phyloP scores from a whole-genome alignment of 1,140 invertebrate genomes.

The Drosophila auraria region DNA sequence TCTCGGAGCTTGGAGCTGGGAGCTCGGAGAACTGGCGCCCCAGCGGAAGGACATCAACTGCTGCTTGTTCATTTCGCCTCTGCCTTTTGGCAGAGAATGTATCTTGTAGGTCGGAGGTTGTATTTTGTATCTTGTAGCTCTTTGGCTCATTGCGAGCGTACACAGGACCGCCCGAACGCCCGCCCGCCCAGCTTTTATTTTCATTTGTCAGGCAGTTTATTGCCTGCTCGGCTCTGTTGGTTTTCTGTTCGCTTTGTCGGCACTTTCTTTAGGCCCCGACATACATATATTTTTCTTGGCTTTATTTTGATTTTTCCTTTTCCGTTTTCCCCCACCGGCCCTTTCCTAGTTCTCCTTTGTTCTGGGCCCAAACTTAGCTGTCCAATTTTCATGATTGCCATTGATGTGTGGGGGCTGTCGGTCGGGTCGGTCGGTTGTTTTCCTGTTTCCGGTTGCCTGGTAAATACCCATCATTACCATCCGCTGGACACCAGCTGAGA shows the following conservation, averaged over 20 bases:
- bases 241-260: constrained; percentile 65
- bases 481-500: constrained; percentile 44
- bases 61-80: constrained; percentile 51
- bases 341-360: constrained; percentile 34
- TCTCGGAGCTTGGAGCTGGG: neutral
- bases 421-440: constrained; percentile 16
- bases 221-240: constrained; percentile 61
- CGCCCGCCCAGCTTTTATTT: constrained; percentile 40
- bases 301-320: constrained; percentile 29
- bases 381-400: constrained; percentile 74
- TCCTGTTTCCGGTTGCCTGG: constrained; percentile 46
- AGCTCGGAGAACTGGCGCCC: constrained; percentile 35
- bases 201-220: constrained; percentile 62
- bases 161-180: too few relatives aligned
- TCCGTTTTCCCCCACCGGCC: constrained; percentile 3
- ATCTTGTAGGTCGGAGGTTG: constrained; percentile 41
- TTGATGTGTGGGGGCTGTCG: constrained; percentile 45
- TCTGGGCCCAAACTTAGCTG: constrained; percentile 45
- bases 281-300: constrained; percentile 37
- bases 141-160: constrained; percentile 44
- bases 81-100: constrained; percentile 28
- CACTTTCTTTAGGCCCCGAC: constrained; percentile 40
- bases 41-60: constrained; percentile 56
- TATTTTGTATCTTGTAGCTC: constrained; percentile 45
- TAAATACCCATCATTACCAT: constrained; percentile 68